Percentiles rank a stretch among this genome's conserved stretches.
phyloP scores from a whole-genome alignment of 2,797 vertebrate species.

The Myripristis jacobus region DNA sequence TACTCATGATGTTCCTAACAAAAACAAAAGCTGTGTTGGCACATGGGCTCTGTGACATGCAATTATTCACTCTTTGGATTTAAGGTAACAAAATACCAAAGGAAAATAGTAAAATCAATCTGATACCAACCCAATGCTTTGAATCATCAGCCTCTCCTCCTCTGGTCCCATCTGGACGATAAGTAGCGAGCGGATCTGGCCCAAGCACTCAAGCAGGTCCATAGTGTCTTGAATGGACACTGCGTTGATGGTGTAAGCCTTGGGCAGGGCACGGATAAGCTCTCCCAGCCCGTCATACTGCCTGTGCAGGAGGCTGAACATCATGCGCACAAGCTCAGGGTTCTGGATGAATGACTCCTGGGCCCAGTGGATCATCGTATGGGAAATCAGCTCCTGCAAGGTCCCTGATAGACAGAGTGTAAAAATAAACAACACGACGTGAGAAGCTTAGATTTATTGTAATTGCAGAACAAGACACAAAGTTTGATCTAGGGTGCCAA shows the following conservation, averaged over 20 bases:
- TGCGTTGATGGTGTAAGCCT: slow-evolving; percentile 92
- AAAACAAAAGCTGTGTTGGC: slow-evolving; percentile 11
- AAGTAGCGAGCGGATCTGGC: slow-evolving; percentile 95
- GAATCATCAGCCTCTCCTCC: slow-evolving; percentile 97
- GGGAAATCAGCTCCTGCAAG: slow-evolving; percentile 93
- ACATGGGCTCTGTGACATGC: not conserved
- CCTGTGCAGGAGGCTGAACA: slow-evolving; percentile 95
- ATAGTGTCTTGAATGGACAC: slow-evolving; percentile 92
- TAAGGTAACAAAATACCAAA: not conserved
- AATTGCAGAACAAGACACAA: no score
- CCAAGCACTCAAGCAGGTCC: slow-evolving; percentile 92
- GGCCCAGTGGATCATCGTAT: slow-evolving; percentile 96
- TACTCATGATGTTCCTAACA: slow-evolving; percentile 95
- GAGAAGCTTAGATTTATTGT: not conserved
- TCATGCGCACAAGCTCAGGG: slow-evolving; percentile 93
- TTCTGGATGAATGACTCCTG: slow-evolving; percentile 97
- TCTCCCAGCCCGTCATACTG: slow-evolving; percentile 95
- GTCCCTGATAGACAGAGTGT: slow-evolving; percentile 80
- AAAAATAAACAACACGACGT: not conserved
- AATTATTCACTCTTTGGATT: not conserved
- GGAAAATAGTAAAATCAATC: not conserved
- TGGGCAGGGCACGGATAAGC: slow-evolving; percentile 91
- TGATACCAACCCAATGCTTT: slow-evolving; percentile 92
- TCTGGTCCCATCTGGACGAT: slow-evolving; percentile 98
- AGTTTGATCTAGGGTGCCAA: not conserved